Evolutionary conservation across 2,113 vertebrate genomes (phyloP), one percentile per base, ranked within the genome.

Genomic region (Oxygymnocypris stewartii): DNA sequence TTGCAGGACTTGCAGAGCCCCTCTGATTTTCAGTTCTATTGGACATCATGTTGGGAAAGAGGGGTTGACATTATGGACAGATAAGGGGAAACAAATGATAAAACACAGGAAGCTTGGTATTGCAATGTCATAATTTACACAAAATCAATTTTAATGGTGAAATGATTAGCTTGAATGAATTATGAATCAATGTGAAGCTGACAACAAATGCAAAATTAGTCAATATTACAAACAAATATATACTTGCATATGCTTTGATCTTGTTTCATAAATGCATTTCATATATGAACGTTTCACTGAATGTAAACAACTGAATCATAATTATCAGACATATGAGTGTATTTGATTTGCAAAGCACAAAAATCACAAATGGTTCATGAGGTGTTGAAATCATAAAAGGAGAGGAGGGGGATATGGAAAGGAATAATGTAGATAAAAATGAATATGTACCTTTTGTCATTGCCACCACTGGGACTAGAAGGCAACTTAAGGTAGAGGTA

Each of bases 401-500:
- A 20, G 54, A 65, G 44, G 42, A 87, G 73, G 76, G 40, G 86
- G 31, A 79, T 71, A 57, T 42, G 35, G 1, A 23, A 65, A 79
- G 10, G 2, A 28, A 49, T 42, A 67, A 65, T 6, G 65, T 12
- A 54, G 57, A 23, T 25, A 37, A 7, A 78, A 40, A 80, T 6
- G 20, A 4, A 18, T 5, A 40, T 13, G 86, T 92, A 99, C 98
- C 97, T 98, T 97, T 99, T 99, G 90, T 99, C 97, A 93, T 93
- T 95, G 95, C 96, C 97, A 96, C 95, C 98, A 96, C 93, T 98
- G 94, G 97, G 97, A 96, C 98, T 97, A 96, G 97, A 99, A 99
- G 98, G 98, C 98, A 99, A 97, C 94, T 99, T 97, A 96, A 99
- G 98, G 97, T 99, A 99, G 98, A 99, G 98, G 98, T 99, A 99